Evolutionary conservation across 2,113 vertebrate genomes (phyloP).

Genomic region (Lanius ludovicianus): DNA sequence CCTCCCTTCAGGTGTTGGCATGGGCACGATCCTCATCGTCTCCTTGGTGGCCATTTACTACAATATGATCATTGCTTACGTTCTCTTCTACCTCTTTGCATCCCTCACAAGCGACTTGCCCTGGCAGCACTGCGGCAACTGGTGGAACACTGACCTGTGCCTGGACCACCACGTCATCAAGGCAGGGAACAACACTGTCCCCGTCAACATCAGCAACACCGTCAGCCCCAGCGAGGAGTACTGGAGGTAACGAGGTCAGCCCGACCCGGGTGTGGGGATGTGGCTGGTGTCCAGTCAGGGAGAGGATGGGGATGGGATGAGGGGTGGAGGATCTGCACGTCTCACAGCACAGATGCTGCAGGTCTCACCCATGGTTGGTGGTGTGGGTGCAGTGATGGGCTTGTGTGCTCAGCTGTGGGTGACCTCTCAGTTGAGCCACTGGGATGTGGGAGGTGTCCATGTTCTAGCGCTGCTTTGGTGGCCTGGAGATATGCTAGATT

Average conservation of each 20-base stretch:
- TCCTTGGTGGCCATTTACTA: conserved; percentile 85
- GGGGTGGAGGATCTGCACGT: not conserved
- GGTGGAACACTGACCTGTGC: conserved; percentile 82
- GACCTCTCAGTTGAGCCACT: not conserved
- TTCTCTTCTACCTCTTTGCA: conserved; percentile 87
- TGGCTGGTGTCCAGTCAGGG: not conserved
- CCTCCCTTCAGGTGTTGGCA: conserved; percentile 74
- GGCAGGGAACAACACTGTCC: conserved; percentile 56
- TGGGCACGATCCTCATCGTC: conserved; percentile 82
- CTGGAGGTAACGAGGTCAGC: conserved; percentile 72
- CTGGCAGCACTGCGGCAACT: conserved; percentile 82
- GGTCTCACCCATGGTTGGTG: fast-evolving
- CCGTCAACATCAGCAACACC: conserved; percentile 74
- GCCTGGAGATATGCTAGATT: not conserved
- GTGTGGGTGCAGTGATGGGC: not conserved
- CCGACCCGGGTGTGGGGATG: fast-evolving
- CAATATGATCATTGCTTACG: conserved; percentile 86
- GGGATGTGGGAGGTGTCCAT: not conserved
- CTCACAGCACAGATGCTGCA: not conserved
- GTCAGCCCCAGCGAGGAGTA: conserved; percentile 85
- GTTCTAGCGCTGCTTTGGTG: not conserved
- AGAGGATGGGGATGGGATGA: not conserved
- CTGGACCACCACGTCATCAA: conserved; percentile 73
- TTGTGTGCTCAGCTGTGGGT: not conserved
- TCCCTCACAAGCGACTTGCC: conserved; percentile 81